Base-by-base conservation (phyloP, 1,140 invertebrate species). In the Lepidurus couesii region DNA sequence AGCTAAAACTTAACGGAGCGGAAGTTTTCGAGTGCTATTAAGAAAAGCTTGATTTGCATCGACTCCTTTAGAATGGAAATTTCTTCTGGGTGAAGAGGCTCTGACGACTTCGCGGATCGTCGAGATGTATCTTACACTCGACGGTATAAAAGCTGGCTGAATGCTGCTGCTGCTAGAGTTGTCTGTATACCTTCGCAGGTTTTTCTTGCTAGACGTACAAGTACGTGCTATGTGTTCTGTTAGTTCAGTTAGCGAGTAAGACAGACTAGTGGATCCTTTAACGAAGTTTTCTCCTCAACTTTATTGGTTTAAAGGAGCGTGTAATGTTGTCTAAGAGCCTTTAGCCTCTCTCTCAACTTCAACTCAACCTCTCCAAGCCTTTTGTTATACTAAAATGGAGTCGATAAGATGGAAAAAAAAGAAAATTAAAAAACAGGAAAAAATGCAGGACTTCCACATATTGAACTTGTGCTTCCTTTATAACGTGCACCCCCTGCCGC, bases 271-370 rank as follows among this genome's bases (percentile, higher is more conserved):
- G 53, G 53, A 65, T 65, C 53, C 13, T 65, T 65, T 65, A 65
- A 65, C 53, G 53, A 65, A 65, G 53, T 65, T 65, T 65, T 65
- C 53, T 65, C 53, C 53, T 65, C 53, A 65, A 65, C 53, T 21
- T 65, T 65, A 65, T 65, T 65, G 53, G 53, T 65, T 65, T 65
- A 65, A 65, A 65, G n/a, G 53, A 65, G 53, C 53, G 21, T 65
- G 53, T 65, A 65, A 65, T 65, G 53, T 65, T 65, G 53, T 65
- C 13, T 65, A 65, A 65, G 53, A 65, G 53, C 8, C 53, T 65
- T 13, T 65, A 65, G 53, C 53, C 53, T 65, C 13, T 65, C 53
- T 65, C 53, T 65, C 13, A 65, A 65, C 53, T 16, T 21, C 53
- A 13, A 21, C 53, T 65, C 16, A 65, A 13, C 53, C 53, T 21